phyloP scores from a whole-genome alignment of 1,140 invertebrate genomes.

The Drosophila obscura region DNA sequence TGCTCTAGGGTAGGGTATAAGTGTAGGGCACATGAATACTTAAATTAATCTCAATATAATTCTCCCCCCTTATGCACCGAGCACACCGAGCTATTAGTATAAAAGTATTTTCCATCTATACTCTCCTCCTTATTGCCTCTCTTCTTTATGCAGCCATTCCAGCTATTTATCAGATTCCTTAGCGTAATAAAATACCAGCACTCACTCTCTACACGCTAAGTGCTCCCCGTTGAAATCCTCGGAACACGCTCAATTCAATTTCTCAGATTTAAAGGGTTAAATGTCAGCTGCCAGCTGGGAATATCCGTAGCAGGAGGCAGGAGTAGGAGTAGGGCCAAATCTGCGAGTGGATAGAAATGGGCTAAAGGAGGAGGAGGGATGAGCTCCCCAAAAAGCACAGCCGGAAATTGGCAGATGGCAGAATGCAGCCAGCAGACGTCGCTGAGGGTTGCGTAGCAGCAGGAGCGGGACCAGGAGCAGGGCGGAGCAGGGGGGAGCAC shows the following conservation, averaged over 20 bases:
- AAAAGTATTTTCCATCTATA: too few species aligned
- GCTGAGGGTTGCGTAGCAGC: conserved; percentile 2
- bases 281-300: conserved; percentile 25
- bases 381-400: conserved; percentile 32
- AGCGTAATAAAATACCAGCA: too few species aligned
- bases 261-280: conserved; percentile 48
- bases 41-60: too few species aligned
- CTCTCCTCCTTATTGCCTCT: too few species aligned
- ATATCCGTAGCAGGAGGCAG: not conserved
- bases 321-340: not conserved
- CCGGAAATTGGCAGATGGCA: conserved; percentile 71
- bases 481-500: not conserved
- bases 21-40: too few species aligned
- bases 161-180: too few species aligned
- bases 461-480: not conserved
- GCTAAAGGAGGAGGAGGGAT: not conserved
- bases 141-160: too few species aligned
- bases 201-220: not conserved
- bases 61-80: too few species aligned
- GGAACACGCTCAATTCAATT: conserved; percentile 27
- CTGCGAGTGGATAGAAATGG: not conserved
- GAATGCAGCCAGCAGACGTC: conserved; percentile 38
- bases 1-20: too few species aligned
- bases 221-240: conserved; percentile 6
- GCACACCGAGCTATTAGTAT: too few species aligned